Evolutionary conservation across 2,797 vertebrate genomes (phyloP), one percentile per base, ranked within the genome.

Genomic region (Gila robusta): DNA sequence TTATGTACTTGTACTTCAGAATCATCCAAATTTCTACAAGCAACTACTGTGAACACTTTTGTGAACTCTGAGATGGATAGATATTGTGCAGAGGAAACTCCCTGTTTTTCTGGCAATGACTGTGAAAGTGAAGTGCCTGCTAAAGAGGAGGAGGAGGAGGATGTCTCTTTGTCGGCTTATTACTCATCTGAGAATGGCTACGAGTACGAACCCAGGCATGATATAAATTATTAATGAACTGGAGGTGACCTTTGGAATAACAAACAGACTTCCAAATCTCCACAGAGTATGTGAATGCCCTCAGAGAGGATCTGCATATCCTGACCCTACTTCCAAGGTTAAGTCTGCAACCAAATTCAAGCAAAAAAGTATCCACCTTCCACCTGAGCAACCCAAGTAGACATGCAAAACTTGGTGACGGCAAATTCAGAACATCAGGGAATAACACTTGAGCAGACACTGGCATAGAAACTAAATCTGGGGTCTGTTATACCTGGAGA

Each of bases 151-250:
- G 7, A 32, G 59, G 66, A 74, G 6, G 70, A 14, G 39, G 44
- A 16, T 21, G 82, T 32, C 32, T 32, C 21, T 4, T 9, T 26
- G 3, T 1, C 9, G 12, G n/a, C 28, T 26, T 54, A 47, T 56
- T 1, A 3, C 11, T 14, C 1, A 62, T 82, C 23, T 6, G 52
- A 16, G 6, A 64, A 7, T 11, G 52, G 23, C 21, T 9, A 56
- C 3, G 56, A 59, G 2, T 90, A 90, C 7, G 86, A 89, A 71
- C 64, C 88, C 4, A 89, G 89, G 44, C 76, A 47, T 14, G 69
- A 78, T 39, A 39, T 73, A 4, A 4, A 67, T 26, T 32, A 32
- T 32, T 32, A 32, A 32, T 32, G 32, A 32, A 32, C 32, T 32
- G 32, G 32, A 32, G 32, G 32, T 32, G 32, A 32, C 32, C 32